Conservation (phyloP, 2,113 vertebrate species). For the Mus pahari region DNA sequence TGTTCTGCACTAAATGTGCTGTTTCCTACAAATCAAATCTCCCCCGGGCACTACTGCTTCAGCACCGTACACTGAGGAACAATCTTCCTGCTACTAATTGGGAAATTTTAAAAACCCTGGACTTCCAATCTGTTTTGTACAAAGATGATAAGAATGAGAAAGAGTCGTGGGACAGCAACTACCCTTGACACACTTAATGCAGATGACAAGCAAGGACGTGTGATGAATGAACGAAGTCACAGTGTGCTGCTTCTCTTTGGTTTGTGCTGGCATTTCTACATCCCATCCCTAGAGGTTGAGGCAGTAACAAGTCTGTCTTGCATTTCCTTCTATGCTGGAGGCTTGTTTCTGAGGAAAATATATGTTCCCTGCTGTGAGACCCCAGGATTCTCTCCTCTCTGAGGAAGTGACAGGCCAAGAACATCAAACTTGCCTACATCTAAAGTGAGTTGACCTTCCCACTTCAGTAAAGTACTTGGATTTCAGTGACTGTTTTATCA, state of each 20-base stretch:
- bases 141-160: neutral
- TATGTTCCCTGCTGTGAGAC: too few relatives aligned
- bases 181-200: neutral
- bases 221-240: neutral
- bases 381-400: neutral
- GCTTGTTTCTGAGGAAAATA: neutral
- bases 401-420: neutral
- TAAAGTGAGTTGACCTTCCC: neutral
- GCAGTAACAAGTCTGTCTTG: neutral
- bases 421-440: neutral
- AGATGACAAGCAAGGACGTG: neutral
- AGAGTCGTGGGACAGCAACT: neutral
- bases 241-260: fast-evolving
- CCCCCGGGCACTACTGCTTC: neutral
- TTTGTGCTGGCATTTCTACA: neutral
- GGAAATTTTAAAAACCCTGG: neutral
- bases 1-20: neutral
- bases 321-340: neutral
- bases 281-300: neutral
- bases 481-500: neutral
- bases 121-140: neutral
- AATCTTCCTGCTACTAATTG: neutral
- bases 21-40: neutral
- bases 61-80: neutral
- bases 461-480: neutral